phyloP scores from a whole-genome alignment of 23 tunicate genomes.

The Halocynthia aurantium region DNA sequence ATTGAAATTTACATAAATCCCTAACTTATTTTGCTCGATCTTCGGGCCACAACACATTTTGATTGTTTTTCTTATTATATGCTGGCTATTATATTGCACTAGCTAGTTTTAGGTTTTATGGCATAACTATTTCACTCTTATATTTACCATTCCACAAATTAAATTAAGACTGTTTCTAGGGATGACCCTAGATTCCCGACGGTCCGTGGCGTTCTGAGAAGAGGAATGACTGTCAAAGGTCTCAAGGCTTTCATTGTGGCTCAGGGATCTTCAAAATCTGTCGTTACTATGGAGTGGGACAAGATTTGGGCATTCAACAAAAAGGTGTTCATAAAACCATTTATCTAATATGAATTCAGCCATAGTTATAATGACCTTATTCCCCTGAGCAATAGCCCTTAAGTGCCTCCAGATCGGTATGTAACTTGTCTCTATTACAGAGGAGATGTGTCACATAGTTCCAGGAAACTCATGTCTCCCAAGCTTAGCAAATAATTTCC shows the following conservation, averaged over 20 bases:
- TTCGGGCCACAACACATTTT: no score
- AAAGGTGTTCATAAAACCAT: slow-evolving; percentile 31
- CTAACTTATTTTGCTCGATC: no score
- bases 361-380: no score
- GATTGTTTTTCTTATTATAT: no score
- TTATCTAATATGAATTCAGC: neutral
- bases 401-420: neutral
- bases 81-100: no score
- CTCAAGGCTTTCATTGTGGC: slow-evolving; percentile 84
- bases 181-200: slow-evolving; percentile 99
- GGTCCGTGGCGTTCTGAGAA: slow-evolving; percentile 87
- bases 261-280: slow-evolving; percentile 89
- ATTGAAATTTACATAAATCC: no score
- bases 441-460: neutral
- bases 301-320: slow-evolving; percentile 97
- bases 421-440: neutral
- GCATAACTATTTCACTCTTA: neutral
- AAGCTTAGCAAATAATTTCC: no score
- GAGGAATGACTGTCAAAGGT: slow-evolving; percentile 99
- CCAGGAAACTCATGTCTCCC: no score
- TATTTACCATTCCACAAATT: neutral
- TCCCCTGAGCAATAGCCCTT: no score
- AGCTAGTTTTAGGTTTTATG: no score
- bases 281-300: slow-evolving; percentile 99
- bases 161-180: slow-evolving; percentile 24